Evolutionary conservation across 1,140 invertebrate species (phyloP), one percentile per base, ranked within the genome.

Genomic region (Dolichoris vasculosae): DNA sequence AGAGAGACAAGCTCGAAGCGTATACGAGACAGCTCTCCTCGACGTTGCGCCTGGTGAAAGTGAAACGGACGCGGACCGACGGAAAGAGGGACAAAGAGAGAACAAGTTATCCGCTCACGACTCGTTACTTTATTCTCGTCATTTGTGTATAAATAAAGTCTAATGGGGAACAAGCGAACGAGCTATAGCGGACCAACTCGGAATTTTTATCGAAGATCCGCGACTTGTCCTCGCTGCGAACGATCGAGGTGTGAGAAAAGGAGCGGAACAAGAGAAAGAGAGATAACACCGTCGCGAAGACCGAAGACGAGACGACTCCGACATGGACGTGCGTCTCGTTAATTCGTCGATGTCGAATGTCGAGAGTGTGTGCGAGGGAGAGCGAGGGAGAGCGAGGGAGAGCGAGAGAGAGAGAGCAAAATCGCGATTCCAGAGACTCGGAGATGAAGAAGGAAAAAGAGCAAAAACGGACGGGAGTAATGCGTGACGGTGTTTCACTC

Each of bases 131-230:
- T 81, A 85, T 81, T 85, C 78, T 55, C 55, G 71, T 81, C 51
- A 82, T 85, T 82, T 82, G 84, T 67, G 71, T 82, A 82, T 85
- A 82, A 85, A 85, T 85, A 85, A 81, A 85, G 51, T 78, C 77
- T 81, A 82, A 82, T 85, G 84, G 83, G 71, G 80, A 81, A 85
- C 85, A 85, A 83, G 79, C 85, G 67, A 51, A n/a, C 46, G 30
- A 7, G 35, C 69, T 63, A 59, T 15, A 51, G 80, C 64, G 77
- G n/a, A 48, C 32, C 77, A 64, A 35, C 35, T 35, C 13, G 64
- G 78, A 73, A 85, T 85, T 85, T 80, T 85, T 85, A 84, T 85
- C 40, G 75, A 30, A 30, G 83, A 30, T 0, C 40, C 51, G 82
- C 38, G 23, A 40, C 35, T 51, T 69, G 35, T 73, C 40, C 69